A percentile compares a stretch with the other conserved stretches of the same genome.
phyloP scores from a whole-genome alignment of 1,140 invertebrate species.

The Lasaia peninsularis region DNA sequence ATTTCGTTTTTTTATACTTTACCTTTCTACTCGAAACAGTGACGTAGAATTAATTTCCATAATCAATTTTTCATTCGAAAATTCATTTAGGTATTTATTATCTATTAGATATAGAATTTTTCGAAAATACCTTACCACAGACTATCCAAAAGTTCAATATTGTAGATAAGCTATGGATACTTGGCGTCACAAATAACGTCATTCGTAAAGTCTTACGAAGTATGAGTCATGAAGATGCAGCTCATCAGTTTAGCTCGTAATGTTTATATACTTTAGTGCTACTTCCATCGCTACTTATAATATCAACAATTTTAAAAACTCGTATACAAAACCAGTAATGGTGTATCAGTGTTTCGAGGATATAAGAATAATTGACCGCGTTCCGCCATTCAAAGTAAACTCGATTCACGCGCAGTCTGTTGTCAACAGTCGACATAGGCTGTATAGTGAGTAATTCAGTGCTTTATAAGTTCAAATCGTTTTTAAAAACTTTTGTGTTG shows the following conservation, averaged over 20 bases:
- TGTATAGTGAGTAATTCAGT: slow-evolving; percentile 18
- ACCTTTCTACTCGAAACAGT: too few relatives aligned
- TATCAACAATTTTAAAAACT: neutral
- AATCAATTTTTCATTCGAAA: too few relatives aligned
- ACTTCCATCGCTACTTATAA: neutral
- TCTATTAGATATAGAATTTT: too few relatives aligned
- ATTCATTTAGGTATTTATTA: too few relatives aligned
- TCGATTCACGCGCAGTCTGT: slow-evolving; percentile 8
- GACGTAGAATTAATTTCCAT: too few relatives aligned
- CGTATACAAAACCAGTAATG: neutral
- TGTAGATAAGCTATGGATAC: too few relatives aligned
- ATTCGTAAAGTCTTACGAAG: neutral
- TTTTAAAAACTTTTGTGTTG: slow-evolving; percentile 14
- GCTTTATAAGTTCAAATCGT: neutral
- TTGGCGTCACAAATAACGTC: slow-evolving; percentile 5
- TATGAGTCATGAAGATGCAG: slow-evolving; percentile 3
- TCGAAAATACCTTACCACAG: too few relatives aligned
- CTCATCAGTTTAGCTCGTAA: neutral
- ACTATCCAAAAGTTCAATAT: too few relatives aligned
- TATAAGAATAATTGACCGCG: slow-evolving; percentile 10
- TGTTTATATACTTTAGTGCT: too few relatives aligned
- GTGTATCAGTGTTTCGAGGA: neutral
- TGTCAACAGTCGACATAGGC: slow-evolving; percentile 11
- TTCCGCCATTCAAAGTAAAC: neutral
- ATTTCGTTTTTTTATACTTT: too few relatives aligned